Evolutionary conservation across 2,888 invertebrate species (phyloP), one percentile per base, ranked within the genome.

Genomic region (Drosophila anceps): DNA sequence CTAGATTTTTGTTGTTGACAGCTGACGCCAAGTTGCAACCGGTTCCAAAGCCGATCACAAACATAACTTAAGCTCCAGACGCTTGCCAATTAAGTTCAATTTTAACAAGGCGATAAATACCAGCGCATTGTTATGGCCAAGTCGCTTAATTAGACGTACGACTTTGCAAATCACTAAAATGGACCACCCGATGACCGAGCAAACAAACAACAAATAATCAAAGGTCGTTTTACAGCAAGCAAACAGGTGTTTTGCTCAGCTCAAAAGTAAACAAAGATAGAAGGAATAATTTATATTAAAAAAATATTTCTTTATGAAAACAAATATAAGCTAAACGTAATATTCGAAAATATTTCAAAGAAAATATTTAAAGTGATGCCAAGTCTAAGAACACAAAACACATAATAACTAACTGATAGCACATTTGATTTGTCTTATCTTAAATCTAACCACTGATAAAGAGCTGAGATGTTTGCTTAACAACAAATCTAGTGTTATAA

Each of bases 71-170:
- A 80, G 69, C 88, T 71, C 57, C 33, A 64, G 57, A 64, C 68
- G 58, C 57, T 67, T 58, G 79, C 65, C 84, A 82, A 84, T 79
- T 83, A 81, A 69, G 55, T 35, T 62, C 62, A 33, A 27, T 18
- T 10, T 2, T 7, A 29, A 20, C 10, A 44, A 20, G 50, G 46
- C 61, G 41, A 58, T 57, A 60, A 46, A 35, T 51, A 51, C 27
- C 46, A 24, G 39, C 64, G 48, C 41, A 69, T 54, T 61, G 12
- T 70, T 81, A 74, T 85, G 84, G 81, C n/a, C 39, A 69, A 60
- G 27, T 72, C 61, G 35, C 61, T 64, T 77, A 53, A 77, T 73
- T 83, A 57, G 69, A 69, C 51, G 59, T 55, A 35, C 60, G 74
- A 76, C 70, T 75, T 69, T 69, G 58, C 37, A 39, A 64, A 51